Percentiles rank a stretch among this genome's conserved stretches.
These are phyloP conservation scores for Pristionchus japonicus DNA, from an alignment of 2,888 invertebrate genomes.

Conservation along the genomic window DNA sequence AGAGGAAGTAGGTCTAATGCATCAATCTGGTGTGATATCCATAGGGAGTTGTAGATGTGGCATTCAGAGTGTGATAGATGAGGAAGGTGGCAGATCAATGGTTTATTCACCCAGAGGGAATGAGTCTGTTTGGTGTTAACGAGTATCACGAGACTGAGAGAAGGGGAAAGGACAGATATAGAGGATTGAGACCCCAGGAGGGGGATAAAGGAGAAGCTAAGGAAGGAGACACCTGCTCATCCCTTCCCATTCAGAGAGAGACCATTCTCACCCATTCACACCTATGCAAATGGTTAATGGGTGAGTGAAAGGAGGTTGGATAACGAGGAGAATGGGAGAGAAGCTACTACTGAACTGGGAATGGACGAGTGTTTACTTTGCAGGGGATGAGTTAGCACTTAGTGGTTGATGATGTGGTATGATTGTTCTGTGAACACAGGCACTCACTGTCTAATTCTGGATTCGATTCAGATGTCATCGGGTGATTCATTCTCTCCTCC, in stretches of 20 bases:
- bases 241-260: conserved; percentile 2
- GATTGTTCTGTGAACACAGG: background rate
- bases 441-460: background rate
- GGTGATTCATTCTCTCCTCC: conserved; percentile 52
- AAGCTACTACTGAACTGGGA: background rate
- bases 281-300: conserved; percentile 45
- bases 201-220: conserved; percentile 26
- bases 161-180: background rate
- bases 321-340: conserved; percentile 20
- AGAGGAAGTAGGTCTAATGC: background rate
- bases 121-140: background rate
- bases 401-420: background rate
- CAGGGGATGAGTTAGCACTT: background rate
- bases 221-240: conserved; percentile 7
- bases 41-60: background rate
- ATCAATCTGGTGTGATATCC: background rate
- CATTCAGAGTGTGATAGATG: background rate
- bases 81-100: background rate
- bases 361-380: background rate
- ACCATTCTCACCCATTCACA: conserved; percentile 39
- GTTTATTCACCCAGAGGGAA: background rate
- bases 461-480: background rate
- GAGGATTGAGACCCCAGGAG: background rate
- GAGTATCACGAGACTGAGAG: background rate
- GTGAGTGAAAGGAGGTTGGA: conserved; percentile 32